phyloP scores from a whole-genome alignment of 2,888 invertebrate species.

The Augochlorella aurata region DNA sequence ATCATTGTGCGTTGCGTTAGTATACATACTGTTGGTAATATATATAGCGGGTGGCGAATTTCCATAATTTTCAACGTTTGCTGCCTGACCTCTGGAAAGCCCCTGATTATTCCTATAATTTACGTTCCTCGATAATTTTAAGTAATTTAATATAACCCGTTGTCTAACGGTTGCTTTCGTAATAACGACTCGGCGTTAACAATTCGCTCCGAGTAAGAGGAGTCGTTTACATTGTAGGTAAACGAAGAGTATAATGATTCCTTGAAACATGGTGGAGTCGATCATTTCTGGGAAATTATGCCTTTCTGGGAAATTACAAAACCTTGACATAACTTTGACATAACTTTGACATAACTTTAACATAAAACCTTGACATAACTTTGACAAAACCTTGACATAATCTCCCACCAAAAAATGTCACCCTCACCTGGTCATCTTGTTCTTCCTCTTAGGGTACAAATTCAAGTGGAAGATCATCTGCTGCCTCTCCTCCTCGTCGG shows the following conservation, averaged over 20 bases:
- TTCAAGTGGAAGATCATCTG: constrained; percentile 87
- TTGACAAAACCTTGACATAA: no score
- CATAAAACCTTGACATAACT: no score
- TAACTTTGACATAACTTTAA: no score
- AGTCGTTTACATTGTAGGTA: not conserved
- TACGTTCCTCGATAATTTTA: not conserved
- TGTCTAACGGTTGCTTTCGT: not conserved
- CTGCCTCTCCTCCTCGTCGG: constrained; percentile 80
- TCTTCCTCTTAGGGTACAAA: constrained; percentile 84
- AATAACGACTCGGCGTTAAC: not conserved
- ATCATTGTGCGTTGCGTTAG: no score
- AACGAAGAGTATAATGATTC: not conserved
- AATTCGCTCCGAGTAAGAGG: not conserved
- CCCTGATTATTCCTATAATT: not conserved
- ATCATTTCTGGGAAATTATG: no score
- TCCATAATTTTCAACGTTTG: constrained; percentile 12
- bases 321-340: no score
- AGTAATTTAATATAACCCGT: not conserved
- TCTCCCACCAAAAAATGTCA: no score
- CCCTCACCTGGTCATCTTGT: constrained; percentile 73
- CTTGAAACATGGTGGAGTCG: not conserved
- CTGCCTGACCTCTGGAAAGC: not conserved
- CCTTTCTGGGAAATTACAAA: no score
- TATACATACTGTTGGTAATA: no score
- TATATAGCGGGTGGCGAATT: constrained; percentile 16